Percentiles rank a stretch among this genome's conserved stretches.
phyloP scores from a whole-genome alignment of 2,888 invertebrate genomes.

The Cosmopolites sordidus region DNA sequence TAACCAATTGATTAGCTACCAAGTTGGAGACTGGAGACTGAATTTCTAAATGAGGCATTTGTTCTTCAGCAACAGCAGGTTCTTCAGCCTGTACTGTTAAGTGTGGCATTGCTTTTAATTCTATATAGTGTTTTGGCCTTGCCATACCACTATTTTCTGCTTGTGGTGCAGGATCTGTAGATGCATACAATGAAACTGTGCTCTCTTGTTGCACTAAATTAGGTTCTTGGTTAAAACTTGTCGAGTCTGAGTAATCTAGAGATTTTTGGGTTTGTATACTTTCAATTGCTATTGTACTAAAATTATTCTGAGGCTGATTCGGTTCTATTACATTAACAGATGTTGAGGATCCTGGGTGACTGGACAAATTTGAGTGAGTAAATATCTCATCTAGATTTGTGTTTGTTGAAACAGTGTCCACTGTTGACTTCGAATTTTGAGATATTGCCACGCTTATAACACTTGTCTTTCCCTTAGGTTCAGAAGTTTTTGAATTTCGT shows the following conservation, averaged over 20 bases:
- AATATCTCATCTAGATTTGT: neutral
- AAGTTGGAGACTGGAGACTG: slow-evolving; percentile 1
- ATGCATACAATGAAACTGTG: slow-evolving; percentile 22
- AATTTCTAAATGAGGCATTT: slow-evolving; percentile 31
- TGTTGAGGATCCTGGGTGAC: neutral
- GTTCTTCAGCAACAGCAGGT: slow-evolving; percentile 15
- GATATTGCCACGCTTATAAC: neutral
- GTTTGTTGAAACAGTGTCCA: neutral
- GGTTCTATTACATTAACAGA: neutral
- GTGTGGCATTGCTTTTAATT: neutral
- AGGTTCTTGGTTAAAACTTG: neutral
- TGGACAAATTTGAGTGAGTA: neutral
- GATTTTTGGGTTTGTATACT: neutral
- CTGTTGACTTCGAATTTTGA: neutral
- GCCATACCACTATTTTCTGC: neutral
- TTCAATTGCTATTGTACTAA: neutral
- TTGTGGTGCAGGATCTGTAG: slow-evolving; percentile 2
- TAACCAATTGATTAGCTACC: slow-evolving; percentile 5
- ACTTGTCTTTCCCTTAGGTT: no score
- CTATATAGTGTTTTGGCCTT: neutral
- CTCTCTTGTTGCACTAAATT: slow-evolving; percentile 4
- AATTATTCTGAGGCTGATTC: neutral
- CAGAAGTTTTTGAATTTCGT: neutral
- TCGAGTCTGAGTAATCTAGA: neutral
- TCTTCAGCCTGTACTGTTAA: neutral